Conservation (phyloP, 2,888 invertebrate genomes). For the Pandemis corylana region DNA sequence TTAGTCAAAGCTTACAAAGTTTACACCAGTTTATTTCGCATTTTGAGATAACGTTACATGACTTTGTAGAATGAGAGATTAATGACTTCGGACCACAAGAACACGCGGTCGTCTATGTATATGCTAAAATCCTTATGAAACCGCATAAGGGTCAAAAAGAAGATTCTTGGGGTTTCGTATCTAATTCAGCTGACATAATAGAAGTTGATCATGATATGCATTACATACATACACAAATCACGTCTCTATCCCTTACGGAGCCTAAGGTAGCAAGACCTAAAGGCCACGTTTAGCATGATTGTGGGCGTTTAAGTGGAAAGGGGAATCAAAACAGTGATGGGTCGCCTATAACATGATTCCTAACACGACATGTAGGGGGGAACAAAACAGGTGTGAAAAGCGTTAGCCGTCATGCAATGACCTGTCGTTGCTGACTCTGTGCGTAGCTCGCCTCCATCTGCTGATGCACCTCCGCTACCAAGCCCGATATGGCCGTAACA, state of each 20-base stretch:
- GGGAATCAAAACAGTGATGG: too few species aligned
- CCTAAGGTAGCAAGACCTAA: too few species aligned
- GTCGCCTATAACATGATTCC: too few species aligned
- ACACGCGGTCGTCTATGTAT: not conserved
- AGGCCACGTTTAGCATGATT: too few species aligned
- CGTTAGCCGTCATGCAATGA: slow-evolving; percentile 70
- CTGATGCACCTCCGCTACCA: slow-evolving; percentile 92
- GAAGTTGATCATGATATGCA: not conserved
- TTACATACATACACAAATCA: too few species aligned
- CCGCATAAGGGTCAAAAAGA: not conserved
- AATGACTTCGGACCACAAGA: not conserved
- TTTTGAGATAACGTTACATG: not conserved
- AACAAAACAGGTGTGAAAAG: slow-evolving; percentile 22
- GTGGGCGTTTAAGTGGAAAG: too few species aligned
- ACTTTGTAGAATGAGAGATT: not conserved
- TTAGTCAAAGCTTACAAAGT: not conserved
- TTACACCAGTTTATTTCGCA: not conserved
- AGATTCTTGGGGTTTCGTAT: not conserved
- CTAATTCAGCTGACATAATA: not conserved
- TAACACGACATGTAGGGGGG: not conserved
- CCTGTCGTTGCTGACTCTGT: slow-evolving; percentile 81
- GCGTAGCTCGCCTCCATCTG: slow-evolving; percentile 86
- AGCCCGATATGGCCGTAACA: slow-evolving; percentile 91
- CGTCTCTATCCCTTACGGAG: too few species aligned
- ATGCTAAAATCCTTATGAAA: not conserved